These are phyloP conservation scores for Chalcosyrphus nemorum DNA, from an alignment of 2,888 invertebrate species.

Conservation along the genomic window DNA sequence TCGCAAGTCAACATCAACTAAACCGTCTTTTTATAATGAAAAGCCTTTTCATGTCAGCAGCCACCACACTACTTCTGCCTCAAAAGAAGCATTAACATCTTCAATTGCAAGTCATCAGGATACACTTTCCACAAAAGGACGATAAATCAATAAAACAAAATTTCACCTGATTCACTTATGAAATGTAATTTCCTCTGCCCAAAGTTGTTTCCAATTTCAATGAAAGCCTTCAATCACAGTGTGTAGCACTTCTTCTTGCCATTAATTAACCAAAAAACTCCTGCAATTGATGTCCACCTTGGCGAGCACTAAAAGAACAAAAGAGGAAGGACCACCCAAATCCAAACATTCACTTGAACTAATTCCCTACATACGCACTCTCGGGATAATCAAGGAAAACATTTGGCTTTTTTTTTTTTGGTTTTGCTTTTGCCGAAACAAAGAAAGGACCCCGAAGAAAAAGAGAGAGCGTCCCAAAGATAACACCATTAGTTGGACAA, in stretches of 20 bases:
- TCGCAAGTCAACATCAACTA: too few species aligned
- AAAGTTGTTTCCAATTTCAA: constrained; percentile 18
- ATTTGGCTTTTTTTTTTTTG: constrained; percentile 29
- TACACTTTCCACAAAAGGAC: neutral
- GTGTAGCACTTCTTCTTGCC: constrained; percentile 14
- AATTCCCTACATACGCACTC: constrained; percentile 12
- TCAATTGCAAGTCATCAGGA: neutral
- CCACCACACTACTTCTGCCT: neutral
- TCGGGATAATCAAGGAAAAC: constrained; percentile 39
- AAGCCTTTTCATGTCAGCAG: neutral
- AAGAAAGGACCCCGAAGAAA: constrained; percentile 2
- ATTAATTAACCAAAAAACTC: constrained; percentile 65
- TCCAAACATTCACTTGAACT: constrained; percentile 48
- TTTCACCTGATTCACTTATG: constrained; percentile 32
- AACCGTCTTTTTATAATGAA: too few species aligned
- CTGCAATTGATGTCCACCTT: constrained; percentile 55
- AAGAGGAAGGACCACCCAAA: constrained; percentile 2
- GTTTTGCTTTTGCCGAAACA: constrained; percentile 8
- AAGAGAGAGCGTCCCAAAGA: constrained; percentile 55
- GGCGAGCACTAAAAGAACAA: constrained; percentile 23
- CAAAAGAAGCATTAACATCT: constrained; percentile 5
- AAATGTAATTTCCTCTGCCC: constrained; percentile 13
- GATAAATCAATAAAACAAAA: neutral
- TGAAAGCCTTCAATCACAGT: constrained; percentile 52
- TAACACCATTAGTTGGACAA: constrained; percentile 69